Evolutionary conservation across 2,113 vertebrate species (phyloP).

Genomic region (Lamprologus sp.): DNA sequence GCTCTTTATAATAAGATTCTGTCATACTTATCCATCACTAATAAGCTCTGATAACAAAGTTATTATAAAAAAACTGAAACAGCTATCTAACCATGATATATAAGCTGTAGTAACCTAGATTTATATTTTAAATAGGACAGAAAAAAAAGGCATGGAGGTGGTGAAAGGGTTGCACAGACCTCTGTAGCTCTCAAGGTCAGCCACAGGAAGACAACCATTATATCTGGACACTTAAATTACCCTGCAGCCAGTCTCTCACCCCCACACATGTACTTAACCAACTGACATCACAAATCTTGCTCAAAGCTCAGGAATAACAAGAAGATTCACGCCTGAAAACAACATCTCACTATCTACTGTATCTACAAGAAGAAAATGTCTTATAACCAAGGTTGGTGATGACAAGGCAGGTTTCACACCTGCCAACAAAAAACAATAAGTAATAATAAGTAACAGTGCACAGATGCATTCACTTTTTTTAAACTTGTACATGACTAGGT

Average conservation of each 20-base stretch:
- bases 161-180: slow-evolving; percentile 24
- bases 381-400: not conserved
- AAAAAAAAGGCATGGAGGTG: not conserved
- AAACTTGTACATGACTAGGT: not conserved
- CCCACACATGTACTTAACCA: slow-evolving; percentile 5
- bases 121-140: not conserved
- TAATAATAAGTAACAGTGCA: not conserved
- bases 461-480: not conserved
- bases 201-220: slow-evolving; percentile 30
- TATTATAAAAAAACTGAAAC: not conserved
- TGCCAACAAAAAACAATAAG: not conserved
- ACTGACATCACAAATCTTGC: slow-evolving; percentile 39
- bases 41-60: not conserved
- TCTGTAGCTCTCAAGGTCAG: slow-evolving; percentile 13
- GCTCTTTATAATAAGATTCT: not conserved
- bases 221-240: slow-evolving; percentile 6
- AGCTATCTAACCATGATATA: not conserved
- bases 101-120: not conserved
- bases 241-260: not conserved
- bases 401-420: not conserved
- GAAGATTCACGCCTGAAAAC: slow-evolving; percentile 2
- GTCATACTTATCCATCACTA: not conserved
- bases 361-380: not conserved
- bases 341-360: not conserved
- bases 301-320: not conserved